Conservation (phyloP, 2,797 vertebrate genomes). For the Rallus crepitans region DNA sequence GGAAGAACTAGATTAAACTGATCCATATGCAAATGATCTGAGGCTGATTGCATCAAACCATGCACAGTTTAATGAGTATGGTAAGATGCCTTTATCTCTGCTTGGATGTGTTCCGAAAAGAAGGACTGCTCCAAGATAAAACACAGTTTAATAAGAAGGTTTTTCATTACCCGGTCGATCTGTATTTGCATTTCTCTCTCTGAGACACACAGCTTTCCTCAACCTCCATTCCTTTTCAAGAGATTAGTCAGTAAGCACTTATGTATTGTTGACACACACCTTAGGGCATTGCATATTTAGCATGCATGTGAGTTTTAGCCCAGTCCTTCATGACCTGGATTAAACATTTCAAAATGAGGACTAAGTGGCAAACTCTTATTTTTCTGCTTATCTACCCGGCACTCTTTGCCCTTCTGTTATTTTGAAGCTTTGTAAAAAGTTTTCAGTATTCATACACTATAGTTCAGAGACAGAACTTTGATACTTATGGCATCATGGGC, state of each 20-base stretch:
- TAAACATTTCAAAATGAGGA: constrained; percentile 16
- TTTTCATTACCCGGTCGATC: constrained; percentile 77
- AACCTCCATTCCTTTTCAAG: constrained; percentile 40
- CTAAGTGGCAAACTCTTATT: background rate
- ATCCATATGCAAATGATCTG: constrained; percentile 82
- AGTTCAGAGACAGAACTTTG: background rate
- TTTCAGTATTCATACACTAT: background rate
- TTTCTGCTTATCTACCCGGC: background rate
- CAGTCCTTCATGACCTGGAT: constrained; percentile 12
- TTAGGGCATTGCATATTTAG: constrained; percentile 61
- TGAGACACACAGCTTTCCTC: constrained; percentile 50
- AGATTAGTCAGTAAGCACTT: constrained; percentile 71
- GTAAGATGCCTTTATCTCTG: constrained; percentile 81
- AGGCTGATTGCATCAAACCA: constrained; percentile 83
- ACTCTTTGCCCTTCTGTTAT: constrained; percentile 21
- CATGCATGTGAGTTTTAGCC: background rate
- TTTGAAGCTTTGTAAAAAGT: constrained; percentile 24
- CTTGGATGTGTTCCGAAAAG: constrained; percentile 79
- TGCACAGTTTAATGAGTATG: constrained; percentile 80
- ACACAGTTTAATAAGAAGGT: constrained; percentile 79
- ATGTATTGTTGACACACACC: constrained; percentile 65
- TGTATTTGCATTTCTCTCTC: constrained; percentile 75
- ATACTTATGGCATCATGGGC: background rate
- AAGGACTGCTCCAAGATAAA: constrained; percentile 78
- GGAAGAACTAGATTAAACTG: constrained; percentile 82